A percentile compares a stretch with the other conserved stretches of the same genome.
phyloP scores from a whole-genome alignment of 2,113 vertebrate species.

The Syngnathoides biaculeatus region DNA sequence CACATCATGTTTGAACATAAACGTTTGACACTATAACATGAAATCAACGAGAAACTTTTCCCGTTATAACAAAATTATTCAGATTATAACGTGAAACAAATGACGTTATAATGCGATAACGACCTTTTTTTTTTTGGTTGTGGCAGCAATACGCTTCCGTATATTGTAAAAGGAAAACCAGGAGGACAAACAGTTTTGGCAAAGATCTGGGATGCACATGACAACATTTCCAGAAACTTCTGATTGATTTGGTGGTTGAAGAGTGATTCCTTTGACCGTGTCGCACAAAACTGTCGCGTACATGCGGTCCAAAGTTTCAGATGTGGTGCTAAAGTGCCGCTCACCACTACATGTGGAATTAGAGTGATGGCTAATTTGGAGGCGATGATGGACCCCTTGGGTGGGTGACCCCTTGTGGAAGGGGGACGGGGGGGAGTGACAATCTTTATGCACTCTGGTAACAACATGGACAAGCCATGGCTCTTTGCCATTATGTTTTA shows the following conservation, averaged over 20 bases:
- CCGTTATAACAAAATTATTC: no score
- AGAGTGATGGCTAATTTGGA: background rate
- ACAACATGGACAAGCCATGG: background rate
- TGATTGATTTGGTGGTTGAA: background rate
- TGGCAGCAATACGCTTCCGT: no score
- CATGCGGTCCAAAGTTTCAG: background rate
- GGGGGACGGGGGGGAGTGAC: background rate
- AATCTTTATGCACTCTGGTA: background rate
- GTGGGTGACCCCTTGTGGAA: slow-evolving; percentile 1
- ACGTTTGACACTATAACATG: no score
- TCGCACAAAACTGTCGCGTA: no score
- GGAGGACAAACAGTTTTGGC: no score
- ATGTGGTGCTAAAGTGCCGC: background rate
- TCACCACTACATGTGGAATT: background rate
- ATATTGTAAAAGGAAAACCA: background rate
- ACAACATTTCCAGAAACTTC: background rate
- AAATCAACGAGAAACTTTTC: no score
- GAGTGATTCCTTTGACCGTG: background rate
- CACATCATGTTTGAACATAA: no score
- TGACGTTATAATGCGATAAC: no score
- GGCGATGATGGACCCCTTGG: slow-evolving; percentile 1
- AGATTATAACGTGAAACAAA: no score
- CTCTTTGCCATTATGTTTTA: background rate
- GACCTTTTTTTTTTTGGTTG: no score
- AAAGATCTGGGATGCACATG: background rate